phyloP scores from a whole-genome alignment of 2,113 vertebrate genomes.

The Cyprinodon brontotheroides region DNA sequence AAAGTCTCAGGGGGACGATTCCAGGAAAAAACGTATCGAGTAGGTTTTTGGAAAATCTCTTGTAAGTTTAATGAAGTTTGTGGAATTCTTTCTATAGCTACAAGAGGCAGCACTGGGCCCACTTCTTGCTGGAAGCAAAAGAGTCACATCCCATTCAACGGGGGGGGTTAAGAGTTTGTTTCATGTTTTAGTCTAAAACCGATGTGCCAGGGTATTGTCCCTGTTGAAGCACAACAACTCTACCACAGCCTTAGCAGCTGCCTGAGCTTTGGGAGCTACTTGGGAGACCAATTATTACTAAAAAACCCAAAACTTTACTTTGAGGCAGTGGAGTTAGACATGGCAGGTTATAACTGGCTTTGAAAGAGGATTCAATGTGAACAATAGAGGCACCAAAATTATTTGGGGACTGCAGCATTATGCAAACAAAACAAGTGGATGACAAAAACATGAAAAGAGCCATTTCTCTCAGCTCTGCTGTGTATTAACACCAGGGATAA shows the following conservation, averaged over 20 bases:
- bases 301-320: background rate
- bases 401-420: slow-evolving; percentile 41
- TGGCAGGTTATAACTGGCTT: slow-evolving; percentile 31
- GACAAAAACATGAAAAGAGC: slow-evolving; percentile 52
- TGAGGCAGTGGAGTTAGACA: slow-evolving; percentile 12
- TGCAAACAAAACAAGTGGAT: slow-evolving; percentile 47
- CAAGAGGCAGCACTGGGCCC: background rate
- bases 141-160: slow-evolving; percentile 10
- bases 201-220: slow-evolving; percentile 12
- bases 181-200: slow-evolving; percentile 19
- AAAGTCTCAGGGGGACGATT: background rate
- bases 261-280: slow-evolving; percentile 1
- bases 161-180: slow-evolving; percentile 13
- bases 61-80: background rate
- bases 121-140: background rate
- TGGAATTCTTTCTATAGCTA: background rate
- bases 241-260: background rate
- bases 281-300: background rate
- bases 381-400: slow-evolving; percentile 40
- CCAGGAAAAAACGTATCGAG: background rate
- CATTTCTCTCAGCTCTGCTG: slow-evolving; percentile 41
- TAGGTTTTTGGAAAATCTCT: background rate
- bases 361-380: slow-evolving; percentile 28
- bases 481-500: slow-evolving; percentile 32
- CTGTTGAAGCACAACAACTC: background rate